Evolutionary conservation across 2,797 vertebrate species (phyloP).

Genomic region (Clamator glandarius): DNA sequence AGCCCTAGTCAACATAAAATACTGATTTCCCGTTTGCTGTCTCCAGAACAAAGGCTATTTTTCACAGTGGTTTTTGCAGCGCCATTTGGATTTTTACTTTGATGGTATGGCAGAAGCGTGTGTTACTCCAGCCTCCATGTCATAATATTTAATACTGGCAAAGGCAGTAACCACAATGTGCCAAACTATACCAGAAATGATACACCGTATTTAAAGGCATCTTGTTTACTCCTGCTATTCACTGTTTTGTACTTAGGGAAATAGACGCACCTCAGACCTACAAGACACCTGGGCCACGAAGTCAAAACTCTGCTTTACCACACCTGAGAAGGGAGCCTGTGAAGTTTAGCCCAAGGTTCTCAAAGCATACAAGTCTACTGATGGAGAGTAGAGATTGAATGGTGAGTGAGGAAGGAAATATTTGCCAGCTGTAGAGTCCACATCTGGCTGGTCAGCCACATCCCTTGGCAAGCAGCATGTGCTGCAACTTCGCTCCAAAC

Average conservation of each 20-base stretch:
- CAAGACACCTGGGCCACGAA: rapidly evolving
- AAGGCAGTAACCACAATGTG: background rate
- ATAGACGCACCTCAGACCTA: background rate
- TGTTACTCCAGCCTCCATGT: background rate
- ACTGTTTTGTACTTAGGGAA: background rate
- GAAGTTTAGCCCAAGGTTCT: background rate
- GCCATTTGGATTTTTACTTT: background rate
- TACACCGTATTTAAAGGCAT: background rate
- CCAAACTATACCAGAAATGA: background rate
- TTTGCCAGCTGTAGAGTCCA: background rate
- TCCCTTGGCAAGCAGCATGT: background rate
- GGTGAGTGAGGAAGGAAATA: background rate
- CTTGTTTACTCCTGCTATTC: background rate
- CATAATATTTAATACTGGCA: background rate
- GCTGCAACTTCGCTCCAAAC: background rate
- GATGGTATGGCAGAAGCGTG: background rate
- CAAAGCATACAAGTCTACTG: background rate
- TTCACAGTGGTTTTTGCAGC: background rate
- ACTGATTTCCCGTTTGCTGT: background rate
- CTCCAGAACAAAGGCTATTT: background rate
- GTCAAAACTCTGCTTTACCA: background rate
- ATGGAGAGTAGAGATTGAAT: background rate
- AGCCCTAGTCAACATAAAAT: background rate
- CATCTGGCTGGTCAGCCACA: background rate
- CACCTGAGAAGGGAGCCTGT: background rate